phyloP scores from a whole-genome alignment of 2,797 vertebrate genomes.

The Tympanoctomys barrerae region DNA sequence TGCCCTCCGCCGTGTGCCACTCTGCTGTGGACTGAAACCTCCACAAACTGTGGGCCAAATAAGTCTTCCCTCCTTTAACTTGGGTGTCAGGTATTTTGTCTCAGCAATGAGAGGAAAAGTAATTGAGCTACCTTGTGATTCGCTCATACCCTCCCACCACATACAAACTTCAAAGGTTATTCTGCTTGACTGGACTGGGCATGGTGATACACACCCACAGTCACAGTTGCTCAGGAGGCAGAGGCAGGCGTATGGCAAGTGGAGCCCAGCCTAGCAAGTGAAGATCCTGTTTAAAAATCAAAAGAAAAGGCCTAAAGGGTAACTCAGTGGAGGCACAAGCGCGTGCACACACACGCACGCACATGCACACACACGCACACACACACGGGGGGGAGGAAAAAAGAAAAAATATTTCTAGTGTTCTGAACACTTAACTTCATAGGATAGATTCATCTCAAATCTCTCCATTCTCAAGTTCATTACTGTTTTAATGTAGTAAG shows the following conservation, averaged over 20 bases:
- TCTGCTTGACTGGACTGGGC: not conserved
- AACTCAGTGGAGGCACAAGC: not conserved
- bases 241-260: not conserved
- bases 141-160: not conserved
- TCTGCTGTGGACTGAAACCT: no score
- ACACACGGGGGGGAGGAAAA: not conserved
- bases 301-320: not conserved
- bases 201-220: not conserved
- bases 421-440: not conserved
- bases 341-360: no score
- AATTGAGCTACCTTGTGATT: not conserved
- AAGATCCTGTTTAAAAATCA: not conserved
- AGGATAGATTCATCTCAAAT: constrained; percentile 25
- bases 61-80: no score
- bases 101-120: no score
- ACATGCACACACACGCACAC: no score
- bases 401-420: not conserved
- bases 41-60: no score
- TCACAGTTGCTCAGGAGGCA: not conserved
- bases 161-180: not conserved
- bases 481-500: constrained; percentile 43
- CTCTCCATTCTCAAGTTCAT: constrained; percentile 29
- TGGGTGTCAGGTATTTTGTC: no score
- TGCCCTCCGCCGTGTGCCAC: no score
- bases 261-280: not conserved